Conservation (phyloP, 2,888 invertebrate species). For the Himalopsyche kuldschensis region DNA sequence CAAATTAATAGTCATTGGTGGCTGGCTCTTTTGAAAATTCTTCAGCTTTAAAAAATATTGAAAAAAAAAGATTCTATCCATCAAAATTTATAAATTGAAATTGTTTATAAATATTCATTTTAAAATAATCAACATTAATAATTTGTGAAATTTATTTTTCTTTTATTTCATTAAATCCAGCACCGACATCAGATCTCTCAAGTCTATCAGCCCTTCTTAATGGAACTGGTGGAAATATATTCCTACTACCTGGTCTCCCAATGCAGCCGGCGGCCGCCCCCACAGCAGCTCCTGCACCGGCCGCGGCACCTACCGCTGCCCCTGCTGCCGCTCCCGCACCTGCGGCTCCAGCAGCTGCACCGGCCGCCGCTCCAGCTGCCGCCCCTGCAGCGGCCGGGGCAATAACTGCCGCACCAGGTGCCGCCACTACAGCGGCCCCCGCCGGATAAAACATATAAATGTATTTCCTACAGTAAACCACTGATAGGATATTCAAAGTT, state of each 20-base stretch:
- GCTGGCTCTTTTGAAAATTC: no score
- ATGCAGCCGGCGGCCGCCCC: neutral
- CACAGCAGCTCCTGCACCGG: neutral
- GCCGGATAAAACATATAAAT: neutral
- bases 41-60: no score
- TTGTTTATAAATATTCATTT: no score
- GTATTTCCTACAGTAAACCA: no score
- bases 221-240: neutral
- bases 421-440: conserved; percentile 9
- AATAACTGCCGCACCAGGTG: neutral
- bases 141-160: neutral
- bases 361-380: neutral
- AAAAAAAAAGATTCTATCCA: no score
- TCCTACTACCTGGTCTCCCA: conserved; percentile 11
- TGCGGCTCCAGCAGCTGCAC: neutral
- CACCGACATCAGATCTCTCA: conserved; percentile 13
- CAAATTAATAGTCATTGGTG: no score
- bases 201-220: conserved; percentile 6
- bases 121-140: neutral
- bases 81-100: no score
- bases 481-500: no score
- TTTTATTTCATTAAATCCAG: conserved; percentile 13
- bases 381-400: neutral
- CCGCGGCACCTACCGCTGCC: neutral
- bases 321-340: neutral